Evolutionary conservation across 2,797 vertebrate genomes (phyloP), one percentile per base, ranked within the genome.

Genomic region (Trachurus trachurus): DNA sequence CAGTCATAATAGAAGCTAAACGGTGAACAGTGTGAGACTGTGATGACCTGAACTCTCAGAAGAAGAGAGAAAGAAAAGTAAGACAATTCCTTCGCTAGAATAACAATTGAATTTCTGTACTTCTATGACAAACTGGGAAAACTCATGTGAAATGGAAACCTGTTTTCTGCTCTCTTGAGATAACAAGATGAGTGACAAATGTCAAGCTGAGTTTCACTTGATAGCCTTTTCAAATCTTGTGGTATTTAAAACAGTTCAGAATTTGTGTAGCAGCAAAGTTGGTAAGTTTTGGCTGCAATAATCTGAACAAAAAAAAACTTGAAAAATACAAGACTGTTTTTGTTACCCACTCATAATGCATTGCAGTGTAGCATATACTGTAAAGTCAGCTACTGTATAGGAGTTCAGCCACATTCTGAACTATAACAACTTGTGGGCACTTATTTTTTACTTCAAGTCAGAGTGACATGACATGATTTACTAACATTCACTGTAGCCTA

Each of bases 391-490:
- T n/a, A n/a, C n/a, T n/a, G n/a, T n/a, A n/a, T n/a, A n/a, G n/a
- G n/a, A n/a, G n/a, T n/a, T n/a, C n/a, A n/a, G n/a, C n/a, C n/a
- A n/a, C n/a, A n/a, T n/a, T n/a, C n/a, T n/a, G n/a, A n/a, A n/a
- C n/a, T n/a, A n/a, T 59, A 49, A 34, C 39, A 49, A 37, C 16
- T 52, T 44, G 56, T 9, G 22, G 57, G 31, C 15, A 22, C 19
- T 34, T 62, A 37, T 53, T 19, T 58, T 63, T 17, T 62, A 53
- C 69, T 62, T 76, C 45, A 73, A 54, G 66, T 59, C 15, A 54
- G 10, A 62, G 57, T 62, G 67, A 66, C 61, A 26, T n/a, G 56
- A 66, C 42, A 52, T 64, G 34, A 76, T 73, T 11, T 50, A 17
- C 19, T 31, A 54, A 69, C 26, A 39, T 15, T 1, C 19, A 45